Conservation (phyloP, 2,113 vertebrate species). For the Sebastes schlegelii region DNA sequence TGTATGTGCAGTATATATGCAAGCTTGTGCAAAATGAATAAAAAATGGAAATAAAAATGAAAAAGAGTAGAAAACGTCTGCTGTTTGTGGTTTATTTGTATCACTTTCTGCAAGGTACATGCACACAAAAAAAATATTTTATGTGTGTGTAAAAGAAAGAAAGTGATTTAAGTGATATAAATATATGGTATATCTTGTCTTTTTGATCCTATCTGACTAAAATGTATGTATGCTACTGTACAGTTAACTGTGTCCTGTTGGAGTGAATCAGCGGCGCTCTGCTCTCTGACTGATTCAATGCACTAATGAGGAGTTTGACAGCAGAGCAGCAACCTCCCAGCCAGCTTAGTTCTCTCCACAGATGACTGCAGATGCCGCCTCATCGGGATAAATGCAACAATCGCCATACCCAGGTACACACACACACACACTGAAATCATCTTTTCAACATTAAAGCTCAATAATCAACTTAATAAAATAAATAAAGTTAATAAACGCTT, state of each 20-base stretch:
- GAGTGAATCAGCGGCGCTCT: background rate
- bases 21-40: slow-evolving; percentile 99
- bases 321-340: slow-evolving; percentile 18
- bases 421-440: slow-evolving; percentile 8
- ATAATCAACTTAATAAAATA: background rate
- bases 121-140: background rate
- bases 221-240: background rate
- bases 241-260: background rate
- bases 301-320: slow-evolving; percentile 41
- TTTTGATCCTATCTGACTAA: no score
- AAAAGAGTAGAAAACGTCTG: slow-evolving; percentile 44
- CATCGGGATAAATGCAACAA: slow-evolving; percentile 40
- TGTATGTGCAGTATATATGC: slow-evolving; percentile 99
- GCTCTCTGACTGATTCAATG: slow-evolving; percentile 13
- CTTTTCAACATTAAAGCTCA: background rate
- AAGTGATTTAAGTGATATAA: slow-evolving; percentile 6
- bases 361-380: slow-evolving; percentile 33
- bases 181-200: background rate
- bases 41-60: slow-evolving; percentile 86
- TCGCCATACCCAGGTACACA: background rate
- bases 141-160: background rate
- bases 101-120: background rate
- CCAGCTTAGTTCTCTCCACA: slow-evolving; percentile 13
- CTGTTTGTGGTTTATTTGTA: slow-evolving; percentile 27
- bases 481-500: background rate